phyloP scores from a whole-genome alignment of 2,797 vertebrate species.

The Phalloptychus januarius region DNA sequence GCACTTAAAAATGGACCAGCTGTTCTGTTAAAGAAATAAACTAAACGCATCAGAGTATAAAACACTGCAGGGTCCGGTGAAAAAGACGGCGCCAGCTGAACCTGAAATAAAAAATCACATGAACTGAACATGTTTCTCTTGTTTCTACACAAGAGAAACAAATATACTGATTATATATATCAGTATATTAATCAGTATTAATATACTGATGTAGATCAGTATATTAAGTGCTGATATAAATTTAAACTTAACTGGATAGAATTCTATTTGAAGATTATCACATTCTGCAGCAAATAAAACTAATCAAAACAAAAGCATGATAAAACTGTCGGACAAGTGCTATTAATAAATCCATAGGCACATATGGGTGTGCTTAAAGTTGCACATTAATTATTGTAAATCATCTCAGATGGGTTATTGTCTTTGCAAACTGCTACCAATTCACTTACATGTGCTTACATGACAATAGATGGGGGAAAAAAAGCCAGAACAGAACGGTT shows the following conservation, averaged over 20 bases:
- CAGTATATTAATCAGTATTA: too few species aligned
- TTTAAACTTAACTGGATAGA: not conserved
- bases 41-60: not conserved
- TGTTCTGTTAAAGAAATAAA: not conserved
- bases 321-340: not conserved
- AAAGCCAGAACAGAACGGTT: constrained; percentile 3
- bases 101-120: not conserved
- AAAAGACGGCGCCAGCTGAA: too few species aligned
- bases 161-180: too few species aligned
- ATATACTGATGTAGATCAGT: too few species aligned
- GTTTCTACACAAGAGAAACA: too few species aligned
- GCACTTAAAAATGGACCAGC: too few species aligned
- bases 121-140: not conserved
- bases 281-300: not conserved
- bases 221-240: not conserved
- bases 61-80: not conserved
- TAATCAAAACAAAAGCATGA: not conserved
- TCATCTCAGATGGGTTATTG: not conserved
- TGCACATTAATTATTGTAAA: not conserved
- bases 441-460: constrained; percentile 5
- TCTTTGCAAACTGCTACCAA: not conserved
- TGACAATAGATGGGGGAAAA: constrained; percentile 10
- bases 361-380: not conserved
- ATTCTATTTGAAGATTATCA: not conserved
- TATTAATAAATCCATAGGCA: not conserved